Evolutionary conservation across 2,113 vertebrate species (phyloP).

Genomic region (Pollimyrus isidori): DNA sequence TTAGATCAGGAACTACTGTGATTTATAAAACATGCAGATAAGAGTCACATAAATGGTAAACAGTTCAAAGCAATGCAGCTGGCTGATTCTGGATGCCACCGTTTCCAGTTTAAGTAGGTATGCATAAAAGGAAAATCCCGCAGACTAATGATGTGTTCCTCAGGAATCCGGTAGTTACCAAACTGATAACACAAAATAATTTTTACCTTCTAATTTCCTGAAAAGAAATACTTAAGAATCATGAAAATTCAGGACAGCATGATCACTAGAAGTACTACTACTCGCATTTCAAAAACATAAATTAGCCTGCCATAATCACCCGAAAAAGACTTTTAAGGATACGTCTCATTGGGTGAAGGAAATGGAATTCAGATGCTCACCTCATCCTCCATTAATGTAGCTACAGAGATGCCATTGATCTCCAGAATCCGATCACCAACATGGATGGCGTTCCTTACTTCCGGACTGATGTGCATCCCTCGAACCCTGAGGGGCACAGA

Average conservation of each 20-base stretch:
- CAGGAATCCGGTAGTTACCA: background rate
- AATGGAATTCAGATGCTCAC: constrained; percentile 47
- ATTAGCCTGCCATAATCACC: background rate
- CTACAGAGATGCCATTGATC: constrained; percentile 85
- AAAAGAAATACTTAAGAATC: background rate
- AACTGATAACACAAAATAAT: background rate
- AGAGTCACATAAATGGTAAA: background rate
- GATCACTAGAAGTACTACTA: background rate
- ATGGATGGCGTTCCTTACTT: constrained; percentile 85
- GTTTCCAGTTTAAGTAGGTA: background rate
- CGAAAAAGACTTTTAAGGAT: background rate
- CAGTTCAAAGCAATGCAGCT: background rate
- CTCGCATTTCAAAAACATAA: background rate
- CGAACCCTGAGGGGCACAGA: constrained; percentile 66
- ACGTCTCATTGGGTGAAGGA: background rate
- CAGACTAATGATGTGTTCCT: background rate
- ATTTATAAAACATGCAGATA: background rate
- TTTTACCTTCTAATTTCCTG: background rate
- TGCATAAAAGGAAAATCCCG: background rate
- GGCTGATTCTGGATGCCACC: background rate
- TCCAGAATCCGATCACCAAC: constrained; percentile 90
- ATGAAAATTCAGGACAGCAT: background rate
- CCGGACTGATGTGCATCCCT: constrained; percentile 84
- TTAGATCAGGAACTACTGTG: background rate
- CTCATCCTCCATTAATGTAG: constrained; percentile 75